Evolutionary conservation across 1,140 invertebrate species (phyloP), one percentile per base, ranked within the genome.

Genomic region (Centruroides sculpturatus): DNA sequence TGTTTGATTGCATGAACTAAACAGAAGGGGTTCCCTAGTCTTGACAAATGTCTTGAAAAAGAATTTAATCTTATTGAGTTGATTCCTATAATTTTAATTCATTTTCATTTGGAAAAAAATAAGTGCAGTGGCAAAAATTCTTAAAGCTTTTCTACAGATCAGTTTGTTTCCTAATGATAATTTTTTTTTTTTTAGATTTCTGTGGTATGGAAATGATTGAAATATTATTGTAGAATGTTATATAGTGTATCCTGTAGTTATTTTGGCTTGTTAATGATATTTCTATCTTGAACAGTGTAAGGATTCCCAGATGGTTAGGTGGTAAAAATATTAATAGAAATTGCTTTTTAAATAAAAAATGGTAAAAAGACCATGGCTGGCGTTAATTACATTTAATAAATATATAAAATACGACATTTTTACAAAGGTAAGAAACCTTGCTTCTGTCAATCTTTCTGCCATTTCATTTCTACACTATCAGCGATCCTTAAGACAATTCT

Each of bases 51-150:
- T 35, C 49, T 64, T 11, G 47, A 64, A 55, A 64, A 51, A 46
- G 54, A 60, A 41, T 35, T n/a, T 23, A 64, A 64, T 52, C 53
- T 62, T 4, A 64, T 57, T 5, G 56, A 34, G 57, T 36, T n/a
- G n/a, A 54, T 57, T 46, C 70, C 73, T 7, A 47, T 64, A 3
- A 61, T 76, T 47, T 51, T 77, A 35, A 55, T 0, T 23, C 41
- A 49, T 3, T 67, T 67, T 62, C 51, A 63, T n/a, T 48, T 13
- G 3, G 4, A 63, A 4, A n/a, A n/a, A 55, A 53, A 54, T 60
- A 11, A 34, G 23, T 23, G 23, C 23, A 23, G 23, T 23, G 23
- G 23, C 55, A 4, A 57, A 67, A 11, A 64, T 67, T 52, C 35
- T 47, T 11, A 67, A 67, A 36, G 59, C 65, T 47, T 67, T 67